phyloP scores from a whole-genome alignment of 2,113 vertebrate species.

The Thalassoma bifasciatum region DNA sequence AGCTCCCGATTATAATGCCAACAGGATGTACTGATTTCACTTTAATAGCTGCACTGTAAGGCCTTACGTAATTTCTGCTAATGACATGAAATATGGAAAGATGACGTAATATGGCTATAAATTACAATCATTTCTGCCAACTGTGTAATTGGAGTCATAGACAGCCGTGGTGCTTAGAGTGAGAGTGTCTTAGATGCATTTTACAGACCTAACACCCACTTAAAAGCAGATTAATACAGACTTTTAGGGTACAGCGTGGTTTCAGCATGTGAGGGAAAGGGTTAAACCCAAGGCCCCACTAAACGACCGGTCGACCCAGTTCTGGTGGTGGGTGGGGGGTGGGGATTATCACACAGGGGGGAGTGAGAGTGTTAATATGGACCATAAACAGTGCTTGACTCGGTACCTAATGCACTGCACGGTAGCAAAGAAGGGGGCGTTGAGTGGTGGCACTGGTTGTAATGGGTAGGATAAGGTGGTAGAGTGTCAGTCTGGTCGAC shows the following conservation, averaged over 20 bases:
- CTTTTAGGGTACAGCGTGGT: conserved; percentile 52
- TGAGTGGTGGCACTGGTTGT: conserved; percentile 55
- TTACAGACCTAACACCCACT: conserved; percentile 48
- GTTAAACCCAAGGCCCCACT: conserved; percentile 72
- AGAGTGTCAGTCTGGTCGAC: conserved; percentile 58
- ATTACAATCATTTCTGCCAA: neutral
- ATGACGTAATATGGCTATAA: conserved; percentile 17
- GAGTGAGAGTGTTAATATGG: conserved; percentile 78
- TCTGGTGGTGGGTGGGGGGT: conserved; percentile 51
- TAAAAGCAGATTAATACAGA: conserved; percentile 68
- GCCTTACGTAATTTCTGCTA: conserved; percentile 62
- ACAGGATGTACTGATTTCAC: conserved; percentile 34
- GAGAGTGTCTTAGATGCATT: conserved; percentile 52
- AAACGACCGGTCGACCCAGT: conserved; percentile 69
- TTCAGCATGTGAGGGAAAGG: conserved; percentile 41
- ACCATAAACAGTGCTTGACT: conserved; percentile 57
- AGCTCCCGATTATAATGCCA: conserved; percentile 32
- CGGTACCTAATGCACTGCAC: conserved; percentile 51
- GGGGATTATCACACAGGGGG: conserved; percentile 73
- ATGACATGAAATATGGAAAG: conserved; percentile 37
- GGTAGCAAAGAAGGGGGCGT: conserved; percentile 3
- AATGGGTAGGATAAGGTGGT: conserved; percentile 67
- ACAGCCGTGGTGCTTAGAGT: conserved; percentile 29
- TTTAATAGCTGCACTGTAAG: conserved; percentile 18
- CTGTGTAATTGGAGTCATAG: conserved; percentile 45